These are phyloP conservation scores for Hydractinia symbiolongicarpus DNA, from an alignment of 30 jellyfish, hydroid and myxozoan species.

Conservation along the genomic window DNA sequence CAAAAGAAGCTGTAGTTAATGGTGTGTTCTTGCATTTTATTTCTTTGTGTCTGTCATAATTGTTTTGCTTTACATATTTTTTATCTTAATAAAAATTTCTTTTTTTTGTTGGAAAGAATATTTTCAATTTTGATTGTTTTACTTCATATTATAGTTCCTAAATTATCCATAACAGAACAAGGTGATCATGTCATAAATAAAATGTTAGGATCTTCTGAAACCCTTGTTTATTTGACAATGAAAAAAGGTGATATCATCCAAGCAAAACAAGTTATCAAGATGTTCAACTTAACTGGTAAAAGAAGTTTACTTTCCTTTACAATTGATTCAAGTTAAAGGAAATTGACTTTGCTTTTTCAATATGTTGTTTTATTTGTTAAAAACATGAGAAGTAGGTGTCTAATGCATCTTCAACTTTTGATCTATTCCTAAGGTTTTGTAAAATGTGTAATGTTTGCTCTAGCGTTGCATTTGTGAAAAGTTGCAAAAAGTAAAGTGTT, in stretches of 20 bases:
- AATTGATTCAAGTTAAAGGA: too few relatives aligned
- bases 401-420: neutral
- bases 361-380: too few relatives aligned
- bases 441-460: too few relatives aligned
- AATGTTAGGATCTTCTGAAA: slow-evolving; percentile 77
- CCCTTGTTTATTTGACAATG: slow-evolving; percentile 72
- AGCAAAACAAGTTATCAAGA: slow-evolving; percentile 88
- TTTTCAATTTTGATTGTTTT: neutral
- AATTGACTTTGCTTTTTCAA: too few relatives aligned
- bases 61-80: neutral
- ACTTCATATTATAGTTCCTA: neutral
- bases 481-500: too few relatives aligned
- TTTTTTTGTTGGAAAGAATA: neutral
- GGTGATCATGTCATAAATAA: slow-evolving; percentile 18
- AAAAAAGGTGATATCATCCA: slow-evolving; percentile 55
- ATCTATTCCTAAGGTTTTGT: neutral
- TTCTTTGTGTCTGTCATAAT: neutral
- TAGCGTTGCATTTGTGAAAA: too few relatives aligned
- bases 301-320: neutral
- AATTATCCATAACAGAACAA: neutral
- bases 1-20: neutral
- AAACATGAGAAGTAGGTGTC: neutral
- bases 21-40: neutral
- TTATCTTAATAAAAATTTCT: neutral
- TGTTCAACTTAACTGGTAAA: slow-evolving; percentile 33